Base-by-base conservation (phyloP, 2,888 invertebrate species). In the Epinotia bilunana region DNA sequence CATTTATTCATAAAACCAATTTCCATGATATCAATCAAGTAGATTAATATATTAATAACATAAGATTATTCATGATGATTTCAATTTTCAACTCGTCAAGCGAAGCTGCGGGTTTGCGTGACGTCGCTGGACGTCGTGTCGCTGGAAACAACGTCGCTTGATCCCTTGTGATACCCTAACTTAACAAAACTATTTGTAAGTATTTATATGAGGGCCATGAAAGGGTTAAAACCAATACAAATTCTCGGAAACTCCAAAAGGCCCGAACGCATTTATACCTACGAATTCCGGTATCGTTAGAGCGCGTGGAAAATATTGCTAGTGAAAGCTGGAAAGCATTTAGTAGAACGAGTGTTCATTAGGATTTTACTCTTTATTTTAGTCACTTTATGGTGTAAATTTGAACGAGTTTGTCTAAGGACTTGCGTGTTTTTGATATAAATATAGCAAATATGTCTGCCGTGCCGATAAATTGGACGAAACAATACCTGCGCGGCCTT, bases 401-500 rank as follows among this genome's bases (percentile, higher is more conserved):
- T 69, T 12, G 16, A 12, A 58, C 12, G n/a, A 11, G 4, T 9
- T 43, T 58, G 20, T 23, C 3, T 43, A 57, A 43, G 12, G 23
- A 46, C n/a, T 16, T 58, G n/a, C 28, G 20, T 69, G 60, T 60
- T 58, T 69, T 43, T 46, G 69, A 23, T 43, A 46, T n/a, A 58
- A 46, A 23, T 69, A 57, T 23, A 28, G 60, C 39, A 65, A 75
- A 75, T 72, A 75, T 67, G 71, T 46, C 46, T 53, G 61, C 62
- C 18, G 16, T 53, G 65, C 68, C 86, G 78, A 90, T 91, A 90
- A 91, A 90, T 90, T 83, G 81, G 80, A 78, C 78, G 83, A 86
- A 88, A 89, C 88, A 90, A 90, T 86, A 82, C 83, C 80, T 78
- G 81, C 80, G 76, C 81, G 78, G 80, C 86, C 84, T 87, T 90